Conservation (phyloP, 2,888 invertebrate species). For the Tiphia femorata region DNA sequence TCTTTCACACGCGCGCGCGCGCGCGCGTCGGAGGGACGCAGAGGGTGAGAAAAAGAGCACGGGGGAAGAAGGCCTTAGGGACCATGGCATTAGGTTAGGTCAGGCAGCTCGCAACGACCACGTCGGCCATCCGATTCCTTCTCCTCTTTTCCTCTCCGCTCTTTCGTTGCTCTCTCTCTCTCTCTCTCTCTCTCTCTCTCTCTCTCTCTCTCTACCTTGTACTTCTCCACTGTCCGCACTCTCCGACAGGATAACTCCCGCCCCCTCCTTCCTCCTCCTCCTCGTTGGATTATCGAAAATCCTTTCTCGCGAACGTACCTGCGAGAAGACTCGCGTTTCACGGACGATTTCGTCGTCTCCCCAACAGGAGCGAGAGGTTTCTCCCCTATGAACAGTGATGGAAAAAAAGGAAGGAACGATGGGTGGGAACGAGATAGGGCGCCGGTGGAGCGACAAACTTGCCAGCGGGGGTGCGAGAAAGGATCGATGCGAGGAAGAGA, state of each 20-base stretch:
- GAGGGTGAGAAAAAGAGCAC: not conserved
- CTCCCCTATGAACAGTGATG: slow-evolving; percentile 8
- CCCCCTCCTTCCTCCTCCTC: slow-evolving; percentile 7
- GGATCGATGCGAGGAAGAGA: too few species aligned
- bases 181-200: not conserved
- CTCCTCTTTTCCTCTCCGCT: not conserved
- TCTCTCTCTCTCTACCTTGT: too few species aligned
- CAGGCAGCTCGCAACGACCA: slow-evolving; percentile 14
- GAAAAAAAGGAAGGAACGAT: slow-evolving; percentile 1
- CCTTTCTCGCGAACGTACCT: slow-evolving; percentile 20
- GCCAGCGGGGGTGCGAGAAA: not conserved
- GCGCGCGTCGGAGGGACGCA: not conserved
- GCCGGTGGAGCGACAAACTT: too few species aligned
- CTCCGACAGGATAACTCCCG: too few species aligned
- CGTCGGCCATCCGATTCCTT: slow-evolving; percentile 11
- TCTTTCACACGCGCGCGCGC: not conserved
- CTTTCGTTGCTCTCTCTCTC: too few species aligned
- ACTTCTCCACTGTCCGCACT: too few species aligned
- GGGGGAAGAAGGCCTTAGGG: slow-evolving; percentile 3
- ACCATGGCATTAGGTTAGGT: slow-evolving; percentile 21
- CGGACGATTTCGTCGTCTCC: slow-evolving; percentile 37
- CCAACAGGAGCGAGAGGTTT: slow-evolving; percentile 12
- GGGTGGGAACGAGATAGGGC: not conserved
- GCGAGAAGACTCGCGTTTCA: slow-evolving; percentile 38
- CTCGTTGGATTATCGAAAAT: slow-evolving; percentile 32